Evolutionary conservation across 2,113 vertebrate genomes (phyloP), one percentile per base, ranked within the genome.

Genomic region (Silurus glanis): DNA sequence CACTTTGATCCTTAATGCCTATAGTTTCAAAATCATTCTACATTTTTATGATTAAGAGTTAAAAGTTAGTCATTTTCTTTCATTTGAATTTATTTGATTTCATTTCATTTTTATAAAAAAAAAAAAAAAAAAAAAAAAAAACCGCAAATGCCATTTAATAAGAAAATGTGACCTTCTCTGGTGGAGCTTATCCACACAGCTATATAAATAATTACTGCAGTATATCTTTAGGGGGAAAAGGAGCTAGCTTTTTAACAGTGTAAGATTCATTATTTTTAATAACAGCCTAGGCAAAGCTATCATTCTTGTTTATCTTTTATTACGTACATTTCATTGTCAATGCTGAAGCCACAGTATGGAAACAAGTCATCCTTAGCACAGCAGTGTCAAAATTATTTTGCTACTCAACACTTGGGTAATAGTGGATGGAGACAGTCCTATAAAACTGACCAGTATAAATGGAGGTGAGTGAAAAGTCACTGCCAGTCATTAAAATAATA

Each of bases 401-500:
- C 67, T 84, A 80, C 86, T 88, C 88, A 59, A 88, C 74, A 83
- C 88, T 81, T 89, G 87, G 72, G 86, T 78, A 83, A 83, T 86
- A 49, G 84, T 78, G 71, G 85, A 76, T 83, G 76, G 61, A 82
- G 84, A 82, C 75, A 47, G 14, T 14, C 80, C n/a, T 5, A 80
- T 78, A 81, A 89, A 91, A 89, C 86, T 85, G 19, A 91, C 84
- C 58, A 49, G 55, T 83, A 56, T 72, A 72, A 84, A 89, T 21
- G 79, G 86, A 86, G 82, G 83, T 89, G 84, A 67, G 74, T 84
- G 58, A 28, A 78, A 83, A 85, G 72, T 69, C 83, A 87, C 82
- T 47, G 81, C 86, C 80, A 88, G 89, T 89, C 90, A 90, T 92
- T 93, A 93, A 74, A 84, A 80, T 91, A 89, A 92, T 92, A 80